Evolutionary conservation across 2,888 invertebrate genomes (phyloP), one percentile per base, ranked within the genome.

Genomic region (Drosophila longiperda): DNA sequence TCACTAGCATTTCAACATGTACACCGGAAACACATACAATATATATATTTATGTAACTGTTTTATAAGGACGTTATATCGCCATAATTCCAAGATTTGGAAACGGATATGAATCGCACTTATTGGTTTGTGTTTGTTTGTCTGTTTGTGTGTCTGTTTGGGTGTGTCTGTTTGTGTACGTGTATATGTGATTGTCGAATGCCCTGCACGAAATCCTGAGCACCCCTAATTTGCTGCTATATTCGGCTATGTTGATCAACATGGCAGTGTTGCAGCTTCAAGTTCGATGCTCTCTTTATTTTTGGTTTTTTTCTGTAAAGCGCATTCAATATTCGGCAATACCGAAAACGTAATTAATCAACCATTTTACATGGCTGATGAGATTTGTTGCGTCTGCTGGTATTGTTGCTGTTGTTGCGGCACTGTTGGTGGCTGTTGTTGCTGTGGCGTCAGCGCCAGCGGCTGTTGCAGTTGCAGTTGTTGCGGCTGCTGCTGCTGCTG

Each of bases 341-440:
- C 82, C 74, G 69, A 78, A 81, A 33, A 1, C 11, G 45, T 17
- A 57, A 32, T 54, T 38, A 48, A 48, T 38, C 15, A 20, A 32
- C 42, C 73, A 61, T 73, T 26, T 90, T 90, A 87, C 87, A 87
- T 90, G 57, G 87, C 87, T 33, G 87, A 87, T 66, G 87, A 87
- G 54, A 90, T 83, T 71, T 87, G 88, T 59, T 83, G 85, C 33
- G 74, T 50, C 50, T 85, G 88, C 17, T 83, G 81, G n/a, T 85
- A 71, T 20, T 65, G 81, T 17, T 67, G 80, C 17, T 71, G 78
- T 34, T 58, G 57, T n/a, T 49, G 76, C 32, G 60, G 65, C 3
- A 55, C 55, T 59, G 62, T 1, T 45, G 70, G 60, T n/a, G 64
- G 75, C 15, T 53, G 70, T 17, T 66, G 66, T 9, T 53, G 76